A percentile compares a stretch with the other conserved stretches of the same genome.
phyloP scores from a whole-genome alignment of 2,797 vertebrate genomes.

The Gymnodraco acuticeps region DNA sequence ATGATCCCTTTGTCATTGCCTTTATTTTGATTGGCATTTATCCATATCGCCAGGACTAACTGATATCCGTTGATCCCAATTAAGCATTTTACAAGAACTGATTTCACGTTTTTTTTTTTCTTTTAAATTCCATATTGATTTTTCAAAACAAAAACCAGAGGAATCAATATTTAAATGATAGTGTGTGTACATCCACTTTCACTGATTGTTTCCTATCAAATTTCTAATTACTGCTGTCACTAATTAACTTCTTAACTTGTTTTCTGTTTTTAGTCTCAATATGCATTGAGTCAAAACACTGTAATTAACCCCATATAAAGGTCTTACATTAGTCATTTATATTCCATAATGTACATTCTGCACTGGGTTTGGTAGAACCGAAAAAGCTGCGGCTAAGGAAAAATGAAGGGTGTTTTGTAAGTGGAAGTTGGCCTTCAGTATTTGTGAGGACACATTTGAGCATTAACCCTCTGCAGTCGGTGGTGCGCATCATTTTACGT shows the following conservation, averaged over 20 bases:
- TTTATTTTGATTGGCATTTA: background rate
- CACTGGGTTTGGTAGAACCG: background rate
- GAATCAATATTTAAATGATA: background rate
- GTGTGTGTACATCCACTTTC: no score
- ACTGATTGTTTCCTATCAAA: background rate
- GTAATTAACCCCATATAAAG: background rate
- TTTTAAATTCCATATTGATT: background rate
- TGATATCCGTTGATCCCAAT: background rate
- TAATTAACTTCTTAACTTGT: constrained; percentile 9
- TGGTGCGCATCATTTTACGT: no score
- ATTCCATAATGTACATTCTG: background rate
- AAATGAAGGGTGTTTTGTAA: background rate
- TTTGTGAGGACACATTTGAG: background rate
- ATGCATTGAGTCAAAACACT: constrained; percentile 13
- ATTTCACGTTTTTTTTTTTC: background rate
- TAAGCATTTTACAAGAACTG: background rate
- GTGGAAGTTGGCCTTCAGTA: background rate
- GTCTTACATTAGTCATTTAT: background rate
- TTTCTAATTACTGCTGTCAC: constrained; percentile 17
- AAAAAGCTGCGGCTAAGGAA: background rate
- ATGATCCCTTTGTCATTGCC: background rate
- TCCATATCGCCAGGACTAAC: background rate
- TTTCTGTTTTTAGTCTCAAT: constrained; percentile 13
- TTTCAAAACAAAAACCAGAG: background rate
- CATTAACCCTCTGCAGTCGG: no score